phyloP scores from a whole-genome alignment of 2,113 vertebrate genomes.

The Benitochromis conjunctus region DNA sequence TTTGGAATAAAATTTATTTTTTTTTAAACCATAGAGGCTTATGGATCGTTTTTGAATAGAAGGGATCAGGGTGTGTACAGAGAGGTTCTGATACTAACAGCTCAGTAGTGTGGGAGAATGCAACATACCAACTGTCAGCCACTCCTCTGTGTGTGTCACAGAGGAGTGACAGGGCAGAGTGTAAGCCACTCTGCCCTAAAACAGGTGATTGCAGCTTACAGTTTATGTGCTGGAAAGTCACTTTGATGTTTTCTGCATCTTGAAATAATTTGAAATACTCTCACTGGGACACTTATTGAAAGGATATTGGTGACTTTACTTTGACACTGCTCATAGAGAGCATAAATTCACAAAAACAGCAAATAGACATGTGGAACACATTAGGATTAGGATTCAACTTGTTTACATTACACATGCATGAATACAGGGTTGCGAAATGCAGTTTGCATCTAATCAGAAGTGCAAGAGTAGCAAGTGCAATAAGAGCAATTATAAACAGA shows the following conservation, averaged over 20 bases:
- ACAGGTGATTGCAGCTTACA: background rate
- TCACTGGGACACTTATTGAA: background rate
- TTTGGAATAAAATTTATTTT: conserved; percentile 36
- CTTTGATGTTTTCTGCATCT: background rate
- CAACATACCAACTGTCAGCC: background rate
- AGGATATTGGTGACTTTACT: background rate
- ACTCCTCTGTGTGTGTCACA: background rate
- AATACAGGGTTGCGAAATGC: too few species aligned
- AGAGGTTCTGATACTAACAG: background rate
- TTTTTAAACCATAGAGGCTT: background rate
- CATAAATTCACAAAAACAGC: background rate
- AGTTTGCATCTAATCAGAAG: too few species aligned
- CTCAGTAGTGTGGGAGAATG: background rate
- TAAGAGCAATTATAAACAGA: too few species aligned
- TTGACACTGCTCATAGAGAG: background rate
- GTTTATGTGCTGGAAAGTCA: background rate
- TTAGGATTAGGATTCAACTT: too few species aligned
- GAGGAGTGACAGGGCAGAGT: background rate
- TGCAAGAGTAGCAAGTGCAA: too few species aligned
- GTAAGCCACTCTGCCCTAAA: background rate
- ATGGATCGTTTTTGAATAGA: background rate
- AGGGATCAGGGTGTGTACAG: background rate
- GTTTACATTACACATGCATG: too few species aligned
- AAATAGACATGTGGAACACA: background rate
- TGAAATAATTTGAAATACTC: background rate